Evolutionary conservation across 2,888 invertebrate genomes (phyloP).

Genomic region (Drosophila barbarae): DNA sequence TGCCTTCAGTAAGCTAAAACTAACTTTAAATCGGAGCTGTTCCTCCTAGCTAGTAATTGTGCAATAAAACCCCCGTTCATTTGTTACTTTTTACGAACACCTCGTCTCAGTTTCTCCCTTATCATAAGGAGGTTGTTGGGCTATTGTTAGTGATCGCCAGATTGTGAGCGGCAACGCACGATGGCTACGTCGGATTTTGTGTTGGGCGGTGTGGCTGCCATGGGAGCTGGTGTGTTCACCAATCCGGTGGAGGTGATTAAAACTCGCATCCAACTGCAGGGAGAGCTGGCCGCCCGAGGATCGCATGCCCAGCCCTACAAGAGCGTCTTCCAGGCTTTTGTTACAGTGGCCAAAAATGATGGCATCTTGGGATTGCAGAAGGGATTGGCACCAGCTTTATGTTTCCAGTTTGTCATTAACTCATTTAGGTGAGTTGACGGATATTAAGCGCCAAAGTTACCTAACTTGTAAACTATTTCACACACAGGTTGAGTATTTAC

Average conservation of each 20-base stretch:
- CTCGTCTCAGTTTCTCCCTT: conserved; percentile 12
- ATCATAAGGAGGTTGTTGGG: conserved; percentile 9
- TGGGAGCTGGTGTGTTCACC: conserved; percentile 90
- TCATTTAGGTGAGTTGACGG: conserved; percentile 80
- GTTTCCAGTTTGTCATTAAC: conserved; percentile 93
- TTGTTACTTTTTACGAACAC: conserved; percentile 45
- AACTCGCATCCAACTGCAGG: conserved; percentile 93
- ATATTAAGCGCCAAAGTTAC: fast-evolving
- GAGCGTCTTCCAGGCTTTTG: conserved; percentile 89
- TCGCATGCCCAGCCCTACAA: conserved; percentile 86
- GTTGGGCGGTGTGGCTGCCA: conserved; percentile 87
- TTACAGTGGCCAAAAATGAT: conserved; percentile 89
- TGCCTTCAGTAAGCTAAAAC: conserved; percentile 40
- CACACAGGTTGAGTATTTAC: conserved; percentile 85
- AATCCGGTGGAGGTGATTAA: conserved; percentile 92
- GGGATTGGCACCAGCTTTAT: conserved; percentile 91
- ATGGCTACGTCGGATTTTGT: conserved; percentile 76
- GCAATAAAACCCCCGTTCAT: conserved; percentile 62
- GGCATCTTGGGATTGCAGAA: conserved; percentile 89
- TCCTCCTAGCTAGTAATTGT: conserved; percentile 58
- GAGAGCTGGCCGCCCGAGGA: conserved; percentile 87
- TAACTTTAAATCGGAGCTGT: conserved; percentile 6
- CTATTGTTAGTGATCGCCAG: conserved; percentile 18
- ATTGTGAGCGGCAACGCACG: conserved; percentile 11
- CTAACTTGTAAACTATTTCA: background rate